These are phyloP conservation scores for Cariama cristata DNA, from an alignment of 2,113 vertebrate genomes.

Conservation along the genomic window DNA sequence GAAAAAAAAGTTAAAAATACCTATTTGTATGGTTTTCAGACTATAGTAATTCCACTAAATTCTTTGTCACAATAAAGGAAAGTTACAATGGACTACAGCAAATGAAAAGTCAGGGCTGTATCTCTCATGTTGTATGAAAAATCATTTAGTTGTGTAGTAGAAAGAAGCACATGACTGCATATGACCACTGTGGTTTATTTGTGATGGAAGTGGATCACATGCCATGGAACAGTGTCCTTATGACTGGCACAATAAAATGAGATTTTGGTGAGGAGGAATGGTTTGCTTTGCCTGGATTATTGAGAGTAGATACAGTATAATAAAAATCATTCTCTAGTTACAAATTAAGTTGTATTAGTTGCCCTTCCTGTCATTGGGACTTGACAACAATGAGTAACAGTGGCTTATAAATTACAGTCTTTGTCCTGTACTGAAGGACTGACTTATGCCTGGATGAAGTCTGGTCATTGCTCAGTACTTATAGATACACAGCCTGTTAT, in stretches of 20 bases:
- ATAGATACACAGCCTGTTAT: neutral
- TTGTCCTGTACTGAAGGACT: neutral
- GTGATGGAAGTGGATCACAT: neutral
- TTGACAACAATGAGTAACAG: neutral
- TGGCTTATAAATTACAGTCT: neutral
- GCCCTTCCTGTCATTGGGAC: neutral
- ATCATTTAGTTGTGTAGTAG: neutral
- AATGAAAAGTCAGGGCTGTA: neutral
- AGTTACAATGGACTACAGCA: neutral
- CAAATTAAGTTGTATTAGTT: neutral
- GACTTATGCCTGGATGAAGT: neutral
- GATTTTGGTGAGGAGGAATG: neutral
- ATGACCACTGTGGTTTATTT: neutral
- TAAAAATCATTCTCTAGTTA: neutral
- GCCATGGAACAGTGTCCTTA: neutral
- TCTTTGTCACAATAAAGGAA: neutral
- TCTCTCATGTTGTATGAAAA: neutral
- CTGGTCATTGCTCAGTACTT: neutral
- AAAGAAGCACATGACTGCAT: neutral
- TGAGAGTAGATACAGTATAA: neutral
- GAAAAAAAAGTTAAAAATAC: neutral
- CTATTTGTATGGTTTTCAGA: neutral
- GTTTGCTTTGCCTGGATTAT: neutral
- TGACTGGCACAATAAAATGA: neutral
- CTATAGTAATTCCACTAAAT: neutral